These are phyloP conservation scores for Alaudala cheleensis DNA, from an alignment of 2,113 vertebrate genomes.

Conservation along the genomic window DNA sequence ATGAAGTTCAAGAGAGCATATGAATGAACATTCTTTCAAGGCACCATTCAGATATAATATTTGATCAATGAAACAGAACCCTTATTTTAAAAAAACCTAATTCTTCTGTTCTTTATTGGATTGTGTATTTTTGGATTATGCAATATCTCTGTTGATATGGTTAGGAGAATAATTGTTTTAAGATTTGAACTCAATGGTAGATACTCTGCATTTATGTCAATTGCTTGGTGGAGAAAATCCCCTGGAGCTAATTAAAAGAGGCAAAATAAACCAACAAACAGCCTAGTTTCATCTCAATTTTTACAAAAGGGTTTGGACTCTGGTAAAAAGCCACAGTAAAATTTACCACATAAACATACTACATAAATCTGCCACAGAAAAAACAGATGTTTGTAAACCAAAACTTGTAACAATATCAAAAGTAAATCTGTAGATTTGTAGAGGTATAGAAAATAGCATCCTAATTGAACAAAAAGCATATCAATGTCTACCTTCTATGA, in stretches of 20 bases:
- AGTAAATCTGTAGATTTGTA: neutral
- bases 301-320: neutral
- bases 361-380: neutral
- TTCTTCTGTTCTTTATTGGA: neutral
- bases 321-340: neutral
- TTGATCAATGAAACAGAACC: neutral
- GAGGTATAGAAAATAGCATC: neutral
- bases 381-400: neutral
- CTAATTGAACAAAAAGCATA: neutral
- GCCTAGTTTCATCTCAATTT: neutral
- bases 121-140: neutral
- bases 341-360: neutral
- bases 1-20: neutral
- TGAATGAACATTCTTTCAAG: neutral
- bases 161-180: neutral
- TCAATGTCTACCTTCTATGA: neutral
- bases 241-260: slow-evolving; percentile 7
- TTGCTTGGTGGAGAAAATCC: neutral
- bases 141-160: neutral
- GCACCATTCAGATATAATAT: neutral
- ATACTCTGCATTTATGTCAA: neutral
- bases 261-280: neutral
- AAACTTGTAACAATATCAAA: neutral
- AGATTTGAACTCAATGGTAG: neutral
- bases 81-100: neutral